Conservation (phyloP, 1,140 invertebrate species). For the Oedothorax gibbosus region DNA sequence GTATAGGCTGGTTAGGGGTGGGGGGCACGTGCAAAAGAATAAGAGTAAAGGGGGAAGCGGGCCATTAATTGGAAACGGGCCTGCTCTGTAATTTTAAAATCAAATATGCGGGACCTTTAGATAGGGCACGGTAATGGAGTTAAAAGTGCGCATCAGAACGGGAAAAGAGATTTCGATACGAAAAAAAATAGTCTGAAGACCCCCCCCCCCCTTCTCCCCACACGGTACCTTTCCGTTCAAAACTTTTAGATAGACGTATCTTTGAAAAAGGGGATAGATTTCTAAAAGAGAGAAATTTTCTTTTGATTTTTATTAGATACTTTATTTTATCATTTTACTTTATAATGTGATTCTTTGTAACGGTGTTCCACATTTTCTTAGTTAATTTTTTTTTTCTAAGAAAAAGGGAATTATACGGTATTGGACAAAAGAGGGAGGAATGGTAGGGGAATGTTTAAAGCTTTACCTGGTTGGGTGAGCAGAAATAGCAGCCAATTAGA, state of each 20-base stretch:
- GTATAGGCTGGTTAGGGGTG: background rate
- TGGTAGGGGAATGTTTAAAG: constrained; percentile 52
- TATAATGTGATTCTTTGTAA: constrained; percentile 51
- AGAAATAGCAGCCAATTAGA: constrained; percentile 60
- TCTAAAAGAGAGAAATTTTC: constrained; percentile 47
- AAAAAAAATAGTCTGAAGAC: constrained; percentile 22
- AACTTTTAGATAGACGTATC: constrained; percentile 55
- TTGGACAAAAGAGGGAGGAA: constrained; percentile 58
- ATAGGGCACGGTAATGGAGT: constrained; percentile 59
- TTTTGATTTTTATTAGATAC: constrained; percentile 23
- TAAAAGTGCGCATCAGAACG: constrained; percentile 60
- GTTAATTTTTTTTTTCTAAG: constrained; percentile 28
- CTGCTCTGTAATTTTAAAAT: constrained; percentile 62
- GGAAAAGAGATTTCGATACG: constrained; percentile 56
- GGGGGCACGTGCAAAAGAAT: constrained; percentile 52
- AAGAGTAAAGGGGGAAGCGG: constrained; percentile 46
- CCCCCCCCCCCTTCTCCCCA: constrained; percentile 8
- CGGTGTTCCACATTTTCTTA: constrained; percentile 22
- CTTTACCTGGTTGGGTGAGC: constrained; percentile 49
- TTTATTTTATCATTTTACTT: constrained; percentile 60
- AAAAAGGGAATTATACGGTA: constrained; percentile 18
- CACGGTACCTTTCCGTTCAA: constrained; percentile 9
- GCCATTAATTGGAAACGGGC: constrained; percentile 58
- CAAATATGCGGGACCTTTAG: constrained; percentile 60
- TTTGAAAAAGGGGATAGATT: constrained; percentile 37